Evolutionary conservation across 2,113 vertebrate genomes (phyloP), one percentile per base, ranked within the genome.

Genomic region (Zosterops japonicus): DNA sequence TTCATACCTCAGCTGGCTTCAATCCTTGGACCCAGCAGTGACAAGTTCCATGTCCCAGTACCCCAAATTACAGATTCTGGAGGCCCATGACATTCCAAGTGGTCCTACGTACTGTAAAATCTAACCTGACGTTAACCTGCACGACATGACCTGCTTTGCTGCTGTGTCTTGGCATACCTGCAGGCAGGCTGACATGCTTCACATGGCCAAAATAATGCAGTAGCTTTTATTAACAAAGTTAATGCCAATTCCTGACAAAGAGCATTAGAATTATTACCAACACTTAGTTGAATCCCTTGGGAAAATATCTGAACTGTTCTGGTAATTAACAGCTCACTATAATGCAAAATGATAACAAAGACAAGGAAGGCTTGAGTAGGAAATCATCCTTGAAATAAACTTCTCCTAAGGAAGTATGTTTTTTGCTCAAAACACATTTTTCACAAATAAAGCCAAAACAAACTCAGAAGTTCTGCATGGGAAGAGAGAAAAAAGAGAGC

Each of bases 391-490:
- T 91, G 65, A 91, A 96, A 95, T 67, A 87, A 96, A 92, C 84
- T 95, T 95, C 93, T 97, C 88, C 92, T 63, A 86, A 95, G 95
- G 83, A 97, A 94, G 74, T 89, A 96, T 88, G 47, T 83, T 95
- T 95, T 95, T 96, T 97, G 92, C 95, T 96, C 92, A 95, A 96
- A 97, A 96, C 79, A 94, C 57, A 78, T 94, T 96, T 96, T 94
- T 77, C 71, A 61, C 94, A 93, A 96, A 88, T 61, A 94, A 94
- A 97, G 95, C 94, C 87, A 96, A 97, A 96, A 93, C 75, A 82
- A 93, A 83, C 91, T 76, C 94, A 91, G 82, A 97, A 97, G 93
- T 90, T 87, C 92, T 96, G 91, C 3, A 31, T 53, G 61, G 77
- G 80, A 89, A 44, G 56, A 14, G 36, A 91, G 49, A 44, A 75